Evolutionary conservation across 2,797 vertebrate genomes (phyloP).

Genomic region (Varecia variegata): DNA sequence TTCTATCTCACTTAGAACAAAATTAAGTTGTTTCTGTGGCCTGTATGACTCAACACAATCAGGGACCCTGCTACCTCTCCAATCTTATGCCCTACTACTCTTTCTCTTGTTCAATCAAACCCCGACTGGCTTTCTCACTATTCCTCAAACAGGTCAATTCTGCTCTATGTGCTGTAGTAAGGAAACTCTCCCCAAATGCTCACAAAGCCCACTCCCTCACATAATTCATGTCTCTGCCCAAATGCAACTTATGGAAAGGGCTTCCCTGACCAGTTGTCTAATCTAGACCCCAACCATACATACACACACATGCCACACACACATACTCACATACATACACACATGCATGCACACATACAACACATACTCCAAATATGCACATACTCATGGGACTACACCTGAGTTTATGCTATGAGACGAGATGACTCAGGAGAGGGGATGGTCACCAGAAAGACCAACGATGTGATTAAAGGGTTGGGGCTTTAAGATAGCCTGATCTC

Average conservation of each 20-base stretch:
- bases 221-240: background rate
- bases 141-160: background rate
- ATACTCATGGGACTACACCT: background rate
- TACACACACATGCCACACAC: background rate
- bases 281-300: background rate
- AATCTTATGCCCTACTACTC: no score
- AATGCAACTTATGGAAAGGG: background rate
- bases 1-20: background rate
- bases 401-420: background rate
- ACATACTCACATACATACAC: background rate
- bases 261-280: background rate
- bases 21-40: background rate
- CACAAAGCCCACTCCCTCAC: background rate
- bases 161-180: background rate
- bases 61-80: background rate
- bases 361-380: background rate
- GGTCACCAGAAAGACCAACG: background rate
- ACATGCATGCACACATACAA: no score
- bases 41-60: background rate
- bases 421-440: background rate
- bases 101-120: background rate
- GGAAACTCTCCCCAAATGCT: background rate
- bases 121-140: background rate
- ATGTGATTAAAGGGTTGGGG: background rate
- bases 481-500: background rate